A percentile compares a stretch with the other conserved stretches of the same genome.
Conservation (phyloP, 2,888 invertebrate genomes). For the Ormia ochracea region DNA sequence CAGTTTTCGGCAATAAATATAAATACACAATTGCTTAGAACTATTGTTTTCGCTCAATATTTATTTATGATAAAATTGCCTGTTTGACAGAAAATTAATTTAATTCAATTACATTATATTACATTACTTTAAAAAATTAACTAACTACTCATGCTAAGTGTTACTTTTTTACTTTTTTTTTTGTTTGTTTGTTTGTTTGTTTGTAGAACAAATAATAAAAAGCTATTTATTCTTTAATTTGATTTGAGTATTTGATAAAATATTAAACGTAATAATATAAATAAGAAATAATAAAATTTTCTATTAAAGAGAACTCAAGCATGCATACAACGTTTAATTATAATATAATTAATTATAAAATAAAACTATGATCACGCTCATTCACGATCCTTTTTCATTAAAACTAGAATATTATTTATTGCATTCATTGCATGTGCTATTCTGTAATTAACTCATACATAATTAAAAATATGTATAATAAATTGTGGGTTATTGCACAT, state of each 20-base stretch:
- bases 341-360: background rate
- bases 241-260: background rate
- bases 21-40: constrained; percentile 25
- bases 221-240: background rate
- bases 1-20: constrained; percentile 8
- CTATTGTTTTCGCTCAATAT: constrained; percentile 8
- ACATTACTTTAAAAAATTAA: constrained; percentile 24
- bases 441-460: no score
- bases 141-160: constrained; percentile 29
- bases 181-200: no score
- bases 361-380: constrained; percentile 43
- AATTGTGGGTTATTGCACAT: constrained; percentile 35
- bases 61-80: constrained; percentile 28
- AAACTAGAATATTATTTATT: constrained; percentile 7
- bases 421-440: background rate
- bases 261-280: background rate
- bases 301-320: background rate
- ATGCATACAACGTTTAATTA: constrained; percentile 19
- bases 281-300: background rate
- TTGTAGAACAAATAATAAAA: constrained; percentile 2
- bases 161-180: no score
- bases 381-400: constrained; percentile 22
- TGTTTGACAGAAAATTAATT: constrained; percentile 44
- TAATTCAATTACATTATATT: constrained; percentile 13
- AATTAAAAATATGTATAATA: background rate